Evolutionary conservation across 2,113 vertebrate species (phyloP), one percentile per base, ranked within the genome.

Genomic region (Notothenia coriiceps): DNA sequence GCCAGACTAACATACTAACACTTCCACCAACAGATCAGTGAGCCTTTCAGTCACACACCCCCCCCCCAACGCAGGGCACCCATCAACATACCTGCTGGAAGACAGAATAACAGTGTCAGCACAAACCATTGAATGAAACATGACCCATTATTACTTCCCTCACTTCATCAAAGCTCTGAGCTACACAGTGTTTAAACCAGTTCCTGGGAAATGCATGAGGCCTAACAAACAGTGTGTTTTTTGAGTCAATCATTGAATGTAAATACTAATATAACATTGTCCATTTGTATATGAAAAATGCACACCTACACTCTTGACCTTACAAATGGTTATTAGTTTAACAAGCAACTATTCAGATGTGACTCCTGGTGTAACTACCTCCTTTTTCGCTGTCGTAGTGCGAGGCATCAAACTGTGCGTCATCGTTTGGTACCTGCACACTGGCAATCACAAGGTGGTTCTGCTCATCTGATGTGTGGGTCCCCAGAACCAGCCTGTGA

Each of bases 361-460:
- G 61, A 46, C 9, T 12, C 8, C 9, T 10, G 5, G 14, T n/a
- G 40, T 22, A 67, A 93, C 83, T 89, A 98, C 97, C 97, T 96
- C 96, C 97, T 95, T 98, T 98, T 22, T 99, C 97, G 20, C 94
- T 96, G 92, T 97, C 97, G 80, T 95, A 97, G 50, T 98, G 97
- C 0, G 96, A 96, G 29, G 96, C 90, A 56, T 97, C 97, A 92
- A 97, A 98, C 85, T 96, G 97, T 47, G 96, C 96, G 44, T 98
- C 97, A 20, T 97, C 96, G 1, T 96, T 98, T 11, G 97, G 97
- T 82, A 98, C 95, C 94, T 98, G 98, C 70, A 98, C 97, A 25
- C 96, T 97, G 77, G 97, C 97, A 67, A 99, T 97, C 70, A 98
- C 97, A 17, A 99, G 94, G 89, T 98, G 97, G 93, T 98, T 99